Evolutionary conservation across 1,140 invertebrate species (phyloP), one percentile per base, ranked within the genome.

Genomic region (Anoplolepis gracilipes): DNA sequence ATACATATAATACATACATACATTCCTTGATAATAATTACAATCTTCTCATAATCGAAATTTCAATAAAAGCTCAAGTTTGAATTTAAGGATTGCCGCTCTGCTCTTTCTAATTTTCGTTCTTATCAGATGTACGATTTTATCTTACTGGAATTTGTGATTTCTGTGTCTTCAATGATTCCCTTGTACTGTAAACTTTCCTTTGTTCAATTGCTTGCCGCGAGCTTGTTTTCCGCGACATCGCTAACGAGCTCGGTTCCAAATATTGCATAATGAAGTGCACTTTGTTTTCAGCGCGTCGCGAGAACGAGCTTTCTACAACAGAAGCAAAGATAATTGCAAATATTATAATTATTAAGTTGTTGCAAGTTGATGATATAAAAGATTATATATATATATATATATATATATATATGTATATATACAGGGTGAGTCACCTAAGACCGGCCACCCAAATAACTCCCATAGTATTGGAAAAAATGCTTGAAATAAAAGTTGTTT

Each of bases 231-330:
- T 77, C 55, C 36, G 59, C 28, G 59, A 77, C 57, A 46, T 77
- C 39, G 19, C 28, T 77, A 77, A 77, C 75, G 61, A 64, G 39
- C 75, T 77, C 28, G 73, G 25, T 39, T 77, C 8, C 57, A 77
- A 64, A 77, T 77, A 77, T 77, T 64, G 59, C 75, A 77, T 77
- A 77, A 77, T 77, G 39, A 77, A 77, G 75, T 46, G 36, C 75
- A 77, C 75, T 77, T 77, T 77, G 73, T 77, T 77, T 77, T 64
- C 75, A 46, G 13, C 36, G 59, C 57, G 25, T 64, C 42, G 39
- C 75, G 28, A 77, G 22, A n/a, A 1, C 25, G 22, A 39, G 36
- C 11, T 64, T 77, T 42, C 73, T 42, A 10, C 36, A 61, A 10
- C 16, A 77, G 39, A 77, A 77, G 57, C 39, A 64, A 77, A 64